These are phyloP conservation scores for Rhabdophis nuchalis DNA, from an alignment of 2,797 vertebrate genomes.

Conservation along the genomic window DNA sequence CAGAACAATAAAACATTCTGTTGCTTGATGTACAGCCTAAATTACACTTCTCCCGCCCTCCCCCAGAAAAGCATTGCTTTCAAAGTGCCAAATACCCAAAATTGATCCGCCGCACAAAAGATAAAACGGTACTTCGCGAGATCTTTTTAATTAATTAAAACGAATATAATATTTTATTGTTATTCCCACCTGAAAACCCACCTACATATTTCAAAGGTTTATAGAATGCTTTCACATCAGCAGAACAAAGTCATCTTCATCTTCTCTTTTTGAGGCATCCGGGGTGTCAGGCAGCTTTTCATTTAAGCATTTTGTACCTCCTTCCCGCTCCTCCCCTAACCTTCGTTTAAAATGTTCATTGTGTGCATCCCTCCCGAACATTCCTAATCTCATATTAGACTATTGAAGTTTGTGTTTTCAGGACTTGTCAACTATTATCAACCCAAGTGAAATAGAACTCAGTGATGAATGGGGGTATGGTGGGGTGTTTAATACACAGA, in stretches of 20 bases:
- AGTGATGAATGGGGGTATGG: not conserved
- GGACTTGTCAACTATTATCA: slow-evolving; percentile 51
- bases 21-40: slow-evolving; percentile 39
- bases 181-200: slow-evolving; percentile 19
- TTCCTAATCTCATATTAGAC: slow-evolving; percentile 41
- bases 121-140: slow-evolving; percentile 37
- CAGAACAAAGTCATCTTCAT: slow-evolving; percentile 33
- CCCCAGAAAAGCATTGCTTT: slow-evolving; percentile 45
- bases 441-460: slow-evolving; percentile 49
- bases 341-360: slow-evolving; percentile 39
- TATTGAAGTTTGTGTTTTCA: slow-evolving; percentile 46
- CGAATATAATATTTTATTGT: slow-evolving; percentile 36
- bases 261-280: slow-evolving; percentile 38
- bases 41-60: slow-evolving; percentile 30
- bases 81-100: slow-evolving; percentile 42
- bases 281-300: slow-evolving; percentile 45
- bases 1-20: slow-evolving; percentile 51
- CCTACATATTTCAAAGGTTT: slow-evolving; percentile 38
- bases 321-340: not conserved
- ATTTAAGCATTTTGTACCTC: slow-evolving; percentile 28
- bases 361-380: slow-evolving; percentile 37
- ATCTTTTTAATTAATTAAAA: slow-evolving; percentile 46
- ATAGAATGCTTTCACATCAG: slow-evolving; percentile 46
- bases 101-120: slow-evolving; percentile 49
- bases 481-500: slow-evolving; percentile 13